Evolutionary conservation across 2,888 invertebrate species (phyloP), one percentile per base, ranked within the genome.

Genomic region (Sarcophaga caerulescens): DNA sequence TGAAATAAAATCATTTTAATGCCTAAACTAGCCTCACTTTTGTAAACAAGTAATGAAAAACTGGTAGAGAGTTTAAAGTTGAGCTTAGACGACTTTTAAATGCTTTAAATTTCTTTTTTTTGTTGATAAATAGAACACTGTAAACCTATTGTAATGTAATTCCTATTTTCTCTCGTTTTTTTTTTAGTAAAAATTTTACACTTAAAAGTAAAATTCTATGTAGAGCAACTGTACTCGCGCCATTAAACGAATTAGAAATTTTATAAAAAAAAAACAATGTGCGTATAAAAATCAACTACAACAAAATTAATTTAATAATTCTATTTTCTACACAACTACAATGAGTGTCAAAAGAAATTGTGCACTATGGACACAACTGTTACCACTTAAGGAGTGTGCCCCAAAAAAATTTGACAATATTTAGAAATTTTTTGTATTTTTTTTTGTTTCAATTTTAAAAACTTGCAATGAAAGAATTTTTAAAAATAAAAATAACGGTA

Each of bases 131-230:
- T 35, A 8, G 35, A 35, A 35, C 35, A 35, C 17, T 14, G 11
- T 47, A 66, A 66, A 66, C n/a, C 3, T n/a, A n/a, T n/a, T n/a
- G 44, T n/a, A 25, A 35, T 14, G 14, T 59, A 78, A 69, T 70
- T 47, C 6, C 57, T 35, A n/a, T 57, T 70, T 81, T 25, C 35
- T 71, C 60, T 23, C 6, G 17, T 84, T 77, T 59, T 77, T 23
- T 11, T 82, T 84, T 57, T 85, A 88, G 88, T 85, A 84, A 87
- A 84, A 87, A 87, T 87, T 88, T 88, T 88, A 88, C 85, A 81
- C 73, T 77, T 52, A 60, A 52, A 47, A 71, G 74, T 88, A 88
- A 88, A 88, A 83, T 85, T 85, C 69, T 66, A 68, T 73, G 65
- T 47, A 77, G 73, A 78, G 47, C 85, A 81, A 85, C 88, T 87